These are phyloP conservation scores for Cyrtorhinus lividipennis DNA, from an alignment of 1,140 invertebrate species.

Conservation along the genomic window DNA sequence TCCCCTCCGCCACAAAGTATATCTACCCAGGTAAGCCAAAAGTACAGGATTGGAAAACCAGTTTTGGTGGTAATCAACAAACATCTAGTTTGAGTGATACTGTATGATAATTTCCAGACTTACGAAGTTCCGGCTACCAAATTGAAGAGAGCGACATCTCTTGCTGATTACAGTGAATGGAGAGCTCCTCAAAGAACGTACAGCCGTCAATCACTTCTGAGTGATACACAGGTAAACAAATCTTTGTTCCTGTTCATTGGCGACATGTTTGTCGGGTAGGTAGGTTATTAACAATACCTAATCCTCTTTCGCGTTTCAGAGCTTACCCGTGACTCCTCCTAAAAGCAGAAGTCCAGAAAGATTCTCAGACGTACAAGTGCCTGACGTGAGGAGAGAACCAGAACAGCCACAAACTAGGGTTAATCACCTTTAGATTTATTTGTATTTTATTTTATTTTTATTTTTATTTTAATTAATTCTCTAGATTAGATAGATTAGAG, in stretches of 20 bases:
- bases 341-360: constrained; percentile 25
- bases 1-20: constrained; percentile 74
- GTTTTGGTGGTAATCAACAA: neutral
- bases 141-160: constrained; percentile 34
- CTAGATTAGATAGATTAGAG: no score
- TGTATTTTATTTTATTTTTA: no score
- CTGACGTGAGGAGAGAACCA: neutral
- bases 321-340: constrained; percentile 27
- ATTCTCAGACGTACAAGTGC: neutral
- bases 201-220: constrained; percentile 47
- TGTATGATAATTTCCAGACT: constrained; percentile 25
- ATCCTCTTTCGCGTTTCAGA: constrained; percentile 25
- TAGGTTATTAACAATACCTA: no score
- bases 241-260: no score
- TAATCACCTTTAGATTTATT: no score
- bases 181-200: constrained; percentile 32
- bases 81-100: no score
- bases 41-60: neutral
- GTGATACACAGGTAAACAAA: constrained; percentile 46
- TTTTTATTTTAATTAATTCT: no score
- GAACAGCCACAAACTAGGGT: neutral
- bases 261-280: no score
- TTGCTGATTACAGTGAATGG: constrained; percentile 30
- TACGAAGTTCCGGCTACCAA: constrained; percentile 26
- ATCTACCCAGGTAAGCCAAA: constrained; percentile 57